Evolutionary conservation across 2,888 invertebrate species (phyloP).

Genomic region (Epirrita christyi): DNA sequence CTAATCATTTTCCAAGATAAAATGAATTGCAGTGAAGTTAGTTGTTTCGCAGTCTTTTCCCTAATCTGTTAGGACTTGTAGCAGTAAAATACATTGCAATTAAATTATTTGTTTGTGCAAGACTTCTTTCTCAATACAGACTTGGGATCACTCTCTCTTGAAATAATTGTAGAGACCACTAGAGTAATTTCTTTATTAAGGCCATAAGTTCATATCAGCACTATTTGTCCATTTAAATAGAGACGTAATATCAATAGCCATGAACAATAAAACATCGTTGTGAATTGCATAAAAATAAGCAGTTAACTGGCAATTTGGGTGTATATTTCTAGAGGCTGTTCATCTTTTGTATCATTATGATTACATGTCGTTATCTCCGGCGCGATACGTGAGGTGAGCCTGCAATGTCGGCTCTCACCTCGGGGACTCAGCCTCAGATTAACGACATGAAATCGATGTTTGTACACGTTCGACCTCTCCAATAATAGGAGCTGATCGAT

Average conservation of each 20-base stretch:
- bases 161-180: not conserved
- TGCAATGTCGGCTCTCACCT: conserved; percentile 70
- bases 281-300: conserved; percentile 29
- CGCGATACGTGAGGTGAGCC: conserved; percentile 77
- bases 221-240: conserved; percentile 22
- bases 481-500: conserved; percentile 81
- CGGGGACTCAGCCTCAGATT: conserved; percentile 67
- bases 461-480: conserved; percentile 83
- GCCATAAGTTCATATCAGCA: conserved; percentile 33
- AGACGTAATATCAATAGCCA: conserved; percentile 12
- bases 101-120: not conserved
- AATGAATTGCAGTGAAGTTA: not conserved
- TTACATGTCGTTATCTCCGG: conserved; percentile 71
- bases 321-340: conserved; percentile 29
- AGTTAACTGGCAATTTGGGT: conserved; percentile 27
- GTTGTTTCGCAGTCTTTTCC: not conserved
- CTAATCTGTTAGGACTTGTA: not conserved
- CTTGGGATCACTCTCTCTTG: not conserved
- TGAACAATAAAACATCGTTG: conserved; percentile 9
- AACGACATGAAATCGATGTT: conserved; percentile 83
- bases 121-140: not conserved
- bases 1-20: conserved; percentile 20
- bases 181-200: conserved; percentile 15
- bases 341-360: conserved; percentile 63
- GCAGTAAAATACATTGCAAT: not conserved